Conservation (phyloP, 2,797 vertebrate species). For the Cossypha heuglini region DNA sequence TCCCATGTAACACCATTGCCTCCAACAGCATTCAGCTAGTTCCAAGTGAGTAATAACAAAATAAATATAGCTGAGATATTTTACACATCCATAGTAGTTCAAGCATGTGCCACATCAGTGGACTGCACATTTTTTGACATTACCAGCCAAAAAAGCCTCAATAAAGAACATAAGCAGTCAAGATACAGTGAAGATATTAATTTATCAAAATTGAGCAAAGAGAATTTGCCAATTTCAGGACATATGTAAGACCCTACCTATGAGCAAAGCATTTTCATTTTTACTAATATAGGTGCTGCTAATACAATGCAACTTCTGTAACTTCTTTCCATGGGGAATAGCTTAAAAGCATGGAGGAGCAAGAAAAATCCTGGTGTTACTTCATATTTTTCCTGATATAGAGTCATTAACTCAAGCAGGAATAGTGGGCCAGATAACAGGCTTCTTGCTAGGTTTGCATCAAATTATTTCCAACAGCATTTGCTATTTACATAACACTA, state of each 20-base stretch:
- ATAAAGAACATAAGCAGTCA: neutral
- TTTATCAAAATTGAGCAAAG: neutral
- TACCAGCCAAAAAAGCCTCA: neutral
- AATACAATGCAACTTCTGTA: neutral
- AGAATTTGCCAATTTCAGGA: neutral
- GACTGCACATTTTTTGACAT: neutral
- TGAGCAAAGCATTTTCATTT: neutral
- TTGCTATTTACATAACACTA: neutral
- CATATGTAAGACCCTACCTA: neutral
- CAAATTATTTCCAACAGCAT: neutral
- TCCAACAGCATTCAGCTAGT: neutral
- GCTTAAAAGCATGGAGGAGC: neutral
- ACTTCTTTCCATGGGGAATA: neutral
- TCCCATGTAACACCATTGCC: neutral
- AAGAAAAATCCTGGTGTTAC: neutral
- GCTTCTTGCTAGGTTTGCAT: neutral
- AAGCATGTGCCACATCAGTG: neutral
- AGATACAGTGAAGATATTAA: neutral
- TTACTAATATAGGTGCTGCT: neutral
- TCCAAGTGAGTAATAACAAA: neutral
- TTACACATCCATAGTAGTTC: neutral
- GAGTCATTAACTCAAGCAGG: neutral
- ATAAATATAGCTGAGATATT: neutral
- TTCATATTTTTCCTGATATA: neutral
- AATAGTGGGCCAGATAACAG: neutral